Evolutionary conservation across 1,140 invertebrate genomes (phyloP).

Genomic region (Charaxes varanes): DNA sequence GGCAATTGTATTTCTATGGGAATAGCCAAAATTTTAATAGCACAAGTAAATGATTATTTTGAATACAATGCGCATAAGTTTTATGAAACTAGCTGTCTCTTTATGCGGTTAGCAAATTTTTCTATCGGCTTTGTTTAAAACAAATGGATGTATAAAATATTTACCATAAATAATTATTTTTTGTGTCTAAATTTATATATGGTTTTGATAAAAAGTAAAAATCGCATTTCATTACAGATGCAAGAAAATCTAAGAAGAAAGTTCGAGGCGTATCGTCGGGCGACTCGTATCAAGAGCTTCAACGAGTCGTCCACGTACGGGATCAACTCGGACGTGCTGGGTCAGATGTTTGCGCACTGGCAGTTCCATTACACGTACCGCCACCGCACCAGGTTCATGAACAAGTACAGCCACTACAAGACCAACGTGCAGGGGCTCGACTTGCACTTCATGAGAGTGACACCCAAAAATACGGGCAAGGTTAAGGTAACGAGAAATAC

Average conservation of each 20-base stretch:
- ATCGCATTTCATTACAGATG: slow-evolving; percentile 44
- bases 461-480: slow-evolving; percentile 68
- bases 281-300: slow-evolving; percentile 29
- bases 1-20: too few species aligned
- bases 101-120: too few species aligned
- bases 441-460: slow-evolving; percentile 80
- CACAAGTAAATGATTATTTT: too few species aligned
- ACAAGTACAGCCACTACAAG: slow-evolving; percentile 82
- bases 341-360: slow-evolving; percentile 82
- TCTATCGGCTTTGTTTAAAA: too few species aligned
- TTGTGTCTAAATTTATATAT: background rate
- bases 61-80: too few species aligned
- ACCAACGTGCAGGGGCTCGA: slow-evolving; percentile 81
- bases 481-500: slow-evolving; percentile 43
- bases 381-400: slow-evolving; percentile 79
- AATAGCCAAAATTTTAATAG: too few species aligned
- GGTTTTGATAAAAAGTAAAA: too few species aligned
- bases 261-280: slow-evolving; percentile 37
- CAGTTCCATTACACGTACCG: slow-evolving; percentile 82
- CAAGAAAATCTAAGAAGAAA: slow-evolving; percentile 38
- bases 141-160: too few species aligned
- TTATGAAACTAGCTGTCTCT: too few species aligned
- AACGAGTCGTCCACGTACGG: slow-evolving; percentile 75
- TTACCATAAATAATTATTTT: background rate
- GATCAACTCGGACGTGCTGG: slow-evolving; percentile 77